Base-by-base conservation (phyloP, 1,140 invertebrate species). In the Geopemphigus sp. region DNA sequence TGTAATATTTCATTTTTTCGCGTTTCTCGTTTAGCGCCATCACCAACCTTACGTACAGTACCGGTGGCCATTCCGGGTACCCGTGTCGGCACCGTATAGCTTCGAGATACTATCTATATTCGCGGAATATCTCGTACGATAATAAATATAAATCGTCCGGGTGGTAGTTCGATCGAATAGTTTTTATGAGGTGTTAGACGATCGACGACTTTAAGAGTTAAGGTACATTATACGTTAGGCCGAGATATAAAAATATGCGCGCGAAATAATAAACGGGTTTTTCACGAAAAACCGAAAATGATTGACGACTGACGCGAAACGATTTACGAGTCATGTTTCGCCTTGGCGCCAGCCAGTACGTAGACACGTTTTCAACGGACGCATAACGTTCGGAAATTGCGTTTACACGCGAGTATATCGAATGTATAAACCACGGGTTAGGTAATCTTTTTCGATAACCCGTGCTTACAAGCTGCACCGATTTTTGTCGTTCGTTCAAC, bases 1-100 rank as follows among this genome's bases (percentile, higher is more conserved):
- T n/a, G 54, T 74, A 57, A 74, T 74, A 74, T 74, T 57, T 74
- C 29, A 74, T 74, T 39, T 74, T 56, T 57, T 56, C 19, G 19
- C n/a, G n/a, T 54, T 29, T 53, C 29, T 22, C 26, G 11, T 32
- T 10, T 56, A n/a, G n/a, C n/a, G n/a, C n/a, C n/a, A n/a, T n/a
- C n/a, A n/a, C n/a, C n/a, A n/a, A n/a, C n/a, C n/a, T n/a, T n/a
- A n/a, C n/a, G n/a, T n/a, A n/a, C n/a, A n/a, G n/a, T n/a, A n/a
- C n/a, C n/a, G n/a, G n/a, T n/a, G n/a, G n/a, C n/a, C n/a, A n/a
- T n/a, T n/a, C n/a, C n/a, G n/a, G n/a, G n/a, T n/a, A n/a, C 70
- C 15, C 15, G 24, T 57, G 63, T 59, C 57, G 26, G 26, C 57
- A 59, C n/a, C n/a, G 26, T 59, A 59, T 24, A 59, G 57, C n/a